phyloP scores from a whole-genome alignment of 2,797 vertebrate species.

The Enteromius radiatus region DNA sequence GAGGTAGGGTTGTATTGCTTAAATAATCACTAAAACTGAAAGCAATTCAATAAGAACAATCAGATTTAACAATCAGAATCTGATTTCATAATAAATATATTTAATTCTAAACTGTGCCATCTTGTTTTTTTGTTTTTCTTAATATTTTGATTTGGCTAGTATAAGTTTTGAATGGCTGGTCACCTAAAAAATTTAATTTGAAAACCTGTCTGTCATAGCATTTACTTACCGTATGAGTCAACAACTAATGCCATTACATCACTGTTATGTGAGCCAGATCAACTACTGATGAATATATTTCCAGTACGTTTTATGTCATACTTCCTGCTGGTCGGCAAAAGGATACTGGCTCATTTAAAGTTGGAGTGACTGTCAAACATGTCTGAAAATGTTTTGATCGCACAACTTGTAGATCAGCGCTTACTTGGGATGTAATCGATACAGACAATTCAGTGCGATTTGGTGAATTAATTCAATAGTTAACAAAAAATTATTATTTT shows the following conservation, averaged over 20 bases:
- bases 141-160: neutral
- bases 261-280: neutral
- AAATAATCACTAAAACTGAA: neutral
- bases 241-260: neutral
- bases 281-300: neutral
- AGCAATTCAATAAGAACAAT: neutral
- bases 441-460: neutral
- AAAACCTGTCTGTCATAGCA: conserved; percentile 1
- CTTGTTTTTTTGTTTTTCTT: neutral
- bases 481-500: neutral
- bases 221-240: neutral
- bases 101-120: neutral
- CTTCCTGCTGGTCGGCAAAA: neutral
- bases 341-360: neutral
- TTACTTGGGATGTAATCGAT: neutral
- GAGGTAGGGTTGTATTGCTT: neutral
- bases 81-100: neutral
- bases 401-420: neutral
- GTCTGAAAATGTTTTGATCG: neutral
- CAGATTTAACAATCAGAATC: neutral
- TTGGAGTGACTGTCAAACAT: neutral
- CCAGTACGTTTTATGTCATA: neutral
- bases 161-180: neutral
- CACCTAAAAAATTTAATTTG: neutral
- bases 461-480: neutral